phyloP scores from a whole-genome alignment of 2,113 vertebrate species.

The Forbesichthys agassizii region DNA sequence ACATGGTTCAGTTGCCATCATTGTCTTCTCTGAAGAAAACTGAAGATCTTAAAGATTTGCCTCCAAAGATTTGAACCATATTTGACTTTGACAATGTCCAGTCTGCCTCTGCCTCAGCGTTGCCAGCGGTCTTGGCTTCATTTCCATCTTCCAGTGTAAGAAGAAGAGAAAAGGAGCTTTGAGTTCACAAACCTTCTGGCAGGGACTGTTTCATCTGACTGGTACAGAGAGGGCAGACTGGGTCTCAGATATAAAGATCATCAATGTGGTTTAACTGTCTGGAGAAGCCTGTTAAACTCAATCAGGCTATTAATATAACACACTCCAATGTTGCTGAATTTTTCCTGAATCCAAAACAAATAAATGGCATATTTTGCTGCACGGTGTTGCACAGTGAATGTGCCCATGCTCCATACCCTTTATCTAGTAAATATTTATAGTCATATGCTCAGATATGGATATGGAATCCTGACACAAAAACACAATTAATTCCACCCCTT shows the following conservation, averaged over 20 bases:
- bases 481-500: neutral
- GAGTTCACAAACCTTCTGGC: constrained; percentile 23
- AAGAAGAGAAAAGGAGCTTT: neutral
- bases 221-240: neutral
- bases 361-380: no score
- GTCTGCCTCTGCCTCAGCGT: neutral
- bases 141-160: neutral
- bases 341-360: no score
- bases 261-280: neutral
- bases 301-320: neutral
- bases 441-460: no score
- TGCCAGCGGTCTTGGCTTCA: neutral
- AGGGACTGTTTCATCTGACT: constrained; percentile 13
- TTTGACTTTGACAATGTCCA: neutral
- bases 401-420: no score
- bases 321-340: no score
- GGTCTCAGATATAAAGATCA: constrained; percentile 1
- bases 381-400: no score
- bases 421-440: no score
- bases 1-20: neutral
- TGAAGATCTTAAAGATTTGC: neutral
- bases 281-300: neutral
- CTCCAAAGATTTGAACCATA: neutral
- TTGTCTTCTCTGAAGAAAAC: neutral
- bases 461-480: neutral